Percentiles rank a stretch among this genome's conserved stretches.
phyloP scores from a whole-genome alignment of 2,113 vertebrate genomes.

The Petrocephalus microphthalmus region DNA sequence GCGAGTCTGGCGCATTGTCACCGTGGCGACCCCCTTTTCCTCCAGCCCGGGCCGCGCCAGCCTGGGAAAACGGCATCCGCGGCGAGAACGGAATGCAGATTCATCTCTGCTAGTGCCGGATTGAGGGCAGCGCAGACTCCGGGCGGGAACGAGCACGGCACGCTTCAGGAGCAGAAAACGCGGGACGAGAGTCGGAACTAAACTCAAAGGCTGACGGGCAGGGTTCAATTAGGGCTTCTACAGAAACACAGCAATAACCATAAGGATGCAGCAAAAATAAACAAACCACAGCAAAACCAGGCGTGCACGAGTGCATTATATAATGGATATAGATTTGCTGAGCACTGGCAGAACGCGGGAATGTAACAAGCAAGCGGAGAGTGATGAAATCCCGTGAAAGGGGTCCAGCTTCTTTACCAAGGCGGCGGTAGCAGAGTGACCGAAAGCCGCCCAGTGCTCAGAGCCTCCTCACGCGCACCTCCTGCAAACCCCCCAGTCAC shows the following conservation, averaged over 20 bases:
- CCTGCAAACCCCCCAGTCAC: not conserved
- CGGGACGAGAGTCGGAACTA: not conserved
- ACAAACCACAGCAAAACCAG: not conserved
- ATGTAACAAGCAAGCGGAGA: not conserved
- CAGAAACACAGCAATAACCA: not conserved
- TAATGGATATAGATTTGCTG: not conserved
- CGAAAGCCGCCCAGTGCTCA: not conserved
- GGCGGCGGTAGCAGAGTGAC: not conserved
- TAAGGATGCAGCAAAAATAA: not conserved
- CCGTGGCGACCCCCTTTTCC: not conserved
- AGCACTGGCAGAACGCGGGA: not conserved
- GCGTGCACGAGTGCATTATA: not conserved
- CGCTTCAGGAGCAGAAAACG: not conserved
- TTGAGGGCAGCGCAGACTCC: not conserved
- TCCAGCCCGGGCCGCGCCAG: too few relatives aligned
- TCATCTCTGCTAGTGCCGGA: not conserved
- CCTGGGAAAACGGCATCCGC: not conserved
- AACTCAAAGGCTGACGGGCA: not conserved
- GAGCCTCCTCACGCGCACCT: not conserved
- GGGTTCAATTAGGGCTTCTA: not conserved
- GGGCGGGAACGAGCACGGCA: not conserved
- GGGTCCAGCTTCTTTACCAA: too few relatives aligned
- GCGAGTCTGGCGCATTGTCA: not conserved
- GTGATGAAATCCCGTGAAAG: slow-evolving; percentile 9
- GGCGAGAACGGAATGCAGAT: not conserved